A percentile compares a stretch with the other conserved stretches of the same genome.
Evolutionary conservation across 2,113 vertebrate species (phyloP).

Genomic region (Garra rufa): DNA sequence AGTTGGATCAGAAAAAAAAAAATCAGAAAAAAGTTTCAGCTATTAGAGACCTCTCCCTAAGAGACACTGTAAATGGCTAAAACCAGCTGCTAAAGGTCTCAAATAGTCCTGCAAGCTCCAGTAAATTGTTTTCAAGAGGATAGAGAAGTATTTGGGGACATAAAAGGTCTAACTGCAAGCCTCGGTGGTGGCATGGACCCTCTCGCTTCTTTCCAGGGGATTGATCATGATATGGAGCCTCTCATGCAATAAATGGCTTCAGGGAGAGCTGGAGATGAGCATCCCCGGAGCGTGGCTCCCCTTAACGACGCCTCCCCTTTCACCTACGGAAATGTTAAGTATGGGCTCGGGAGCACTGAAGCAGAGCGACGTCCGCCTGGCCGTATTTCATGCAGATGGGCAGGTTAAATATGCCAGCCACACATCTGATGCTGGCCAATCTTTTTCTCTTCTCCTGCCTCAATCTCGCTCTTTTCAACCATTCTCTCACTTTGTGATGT

Average conservation of each 20-base stretch:
- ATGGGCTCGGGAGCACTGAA: constrained; percentile 53
- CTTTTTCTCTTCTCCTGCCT: constrained; percentile 15
- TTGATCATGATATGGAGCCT: constrained; percentile 67
- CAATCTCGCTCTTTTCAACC: constrained; percentile 30
- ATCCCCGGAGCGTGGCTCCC: constrained; percentile 59
- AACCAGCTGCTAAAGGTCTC: background rate
- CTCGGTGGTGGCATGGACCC: background rate
- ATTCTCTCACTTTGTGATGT: background rate
- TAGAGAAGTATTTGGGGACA: constrained; percentile 22
- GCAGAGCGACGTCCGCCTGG: constrained; percentile 7
- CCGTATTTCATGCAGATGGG: constrained; percentile 62
- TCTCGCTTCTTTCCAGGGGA: constrained; percentile 51
- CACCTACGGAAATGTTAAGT: constrained; percentile 66
- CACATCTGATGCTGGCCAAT: constrained; percentile 3
- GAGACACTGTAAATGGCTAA: background rate
- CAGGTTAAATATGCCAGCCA: constrained; percentile 58
- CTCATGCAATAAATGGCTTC: constrained; percentile 73
- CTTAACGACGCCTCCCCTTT: constrained; percentile 50
- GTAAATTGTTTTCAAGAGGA: constrained; percentile 41
- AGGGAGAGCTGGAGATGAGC: constrained; percentile 64
- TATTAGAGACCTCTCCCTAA: background rate
- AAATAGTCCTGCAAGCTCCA: background rate
- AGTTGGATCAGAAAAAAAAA: too few relatives aligned
- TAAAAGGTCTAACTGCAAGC: constrained; percentile 24
- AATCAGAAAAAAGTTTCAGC: background rate